phyloP scores from a whole-genome alignment of 2,888 invertebrate genomes.

The Spisula subtruncata region DNA sequence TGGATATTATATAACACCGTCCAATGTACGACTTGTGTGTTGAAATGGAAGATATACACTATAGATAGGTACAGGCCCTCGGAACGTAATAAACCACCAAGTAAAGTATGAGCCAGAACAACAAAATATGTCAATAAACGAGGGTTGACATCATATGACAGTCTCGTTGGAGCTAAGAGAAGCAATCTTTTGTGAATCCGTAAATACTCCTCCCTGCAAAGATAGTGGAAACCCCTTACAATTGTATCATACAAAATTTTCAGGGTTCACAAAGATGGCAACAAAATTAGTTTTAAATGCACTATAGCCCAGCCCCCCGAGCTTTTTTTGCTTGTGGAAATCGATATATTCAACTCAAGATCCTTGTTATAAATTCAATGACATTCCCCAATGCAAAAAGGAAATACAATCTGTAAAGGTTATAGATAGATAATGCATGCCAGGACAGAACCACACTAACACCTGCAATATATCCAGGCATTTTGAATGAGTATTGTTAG shows the following conservation, averaged over 20 bases:
- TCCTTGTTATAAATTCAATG: too few relatives aligned
- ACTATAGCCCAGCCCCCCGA: too few relatives aligned
- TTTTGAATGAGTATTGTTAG: too few relatives aligned
- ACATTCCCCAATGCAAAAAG: too few relatives aligned
- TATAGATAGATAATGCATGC: too few relatives aligned
- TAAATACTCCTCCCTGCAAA: constrained; percentile 54
- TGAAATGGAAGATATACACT: background rate
- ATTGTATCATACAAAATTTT: background rate
- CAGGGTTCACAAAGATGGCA: too few relatives aligned
- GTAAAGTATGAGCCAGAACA: constrained; percentile 58
- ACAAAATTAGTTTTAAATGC: too few relatives aligned
- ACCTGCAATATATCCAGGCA: too few relatives aligned
- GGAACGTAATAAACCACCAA: constrained; percentile 58
- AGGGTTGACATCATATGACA: constrained; percentile 63
- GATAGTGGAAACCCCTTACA: background rate
- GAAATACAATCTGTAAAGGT: too few relatives aligned
- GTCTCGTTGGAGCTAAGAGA: constrained; percentile 25
- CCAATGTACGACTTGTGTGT: constrained; percentile 19
- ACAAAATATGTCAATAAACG: constrained; percentile 64
- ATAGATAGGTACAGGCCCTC: constrained; percentile 44
- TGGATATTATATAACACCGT: background rate
- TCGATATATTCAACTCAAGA: too few relatives aligned
- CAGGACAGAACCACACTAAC: too few relatives aligned
- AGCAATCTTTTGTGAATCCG: constrained; percentile 45
- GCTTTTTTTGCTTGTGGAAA: too few relatives aligned